Evolutionary conservation across 2,113 vertebrate species (phyloP).

Genomic region (Scatophagus argus): DNA sequence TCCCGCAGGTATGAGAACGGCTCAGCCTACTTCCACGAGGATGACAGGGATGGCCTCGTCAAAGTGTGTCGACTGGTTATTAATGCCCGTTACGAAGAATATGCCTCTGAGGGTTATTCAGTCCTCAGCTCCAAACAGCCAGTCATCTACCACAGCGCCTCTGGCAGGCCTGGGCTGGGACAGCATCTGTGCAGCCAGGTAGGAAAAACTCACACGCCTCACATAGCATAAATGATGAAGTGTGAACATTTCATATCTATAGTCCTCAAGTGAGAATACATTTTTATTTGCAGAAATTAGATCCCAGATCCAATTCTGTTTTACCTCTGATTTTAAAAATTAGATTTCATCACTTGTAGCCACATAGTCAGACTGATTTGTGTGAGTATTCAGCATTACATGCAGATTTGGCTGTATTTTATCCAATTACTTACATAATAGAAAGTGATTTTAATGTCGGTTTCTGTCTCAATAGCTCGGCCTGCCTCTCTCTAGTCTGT

Average conservation of each 20-base stretch:
- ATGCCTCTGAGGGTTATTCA: constrained; percentile 89
- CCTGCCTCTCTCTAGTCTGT: constrained; percentile 86
- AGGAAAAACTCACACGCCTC: constrained; percentile 18
- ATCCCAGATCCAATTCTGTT: background rate
- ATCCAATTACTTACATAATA: background rate
- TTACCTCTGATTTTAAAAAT: background rate
- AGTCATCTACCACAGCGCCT: constrained; percentile 94
- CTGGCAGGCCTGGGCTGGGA: constrained; percentile 91
- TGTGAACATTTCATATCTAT: background rate
- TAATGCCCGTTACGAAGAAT: constrained; percentile 93
- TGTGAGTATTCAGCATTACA: background rate
- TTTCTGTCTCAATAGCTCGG: constrained; percentile 75
- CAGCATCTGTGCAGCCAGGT: constrained; percentile 96
- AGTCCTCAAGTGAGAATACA: background rate
- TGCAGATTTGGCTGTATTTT: background rate
- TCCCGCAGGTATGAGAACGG: constrained; percentile 95
- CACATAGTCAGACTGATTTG: background rate
- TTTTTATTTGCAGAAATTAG: background rate
- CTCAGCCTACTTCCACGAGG: constrained; percentile 95
- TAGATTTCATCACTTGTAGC: too few species aligned
- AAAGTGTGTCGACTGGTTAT: constrained; percentile 94
- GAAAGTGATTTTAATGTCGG: constrained; percentile 4
- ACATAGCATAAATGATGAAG: background rate
- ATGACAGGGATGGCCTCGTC: constrained; percentile 93
- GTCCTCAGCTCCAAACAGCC: constrained; percentile 88